phyloP scores from a whole-genome alignment of 2,888 invertebrate species.

The Baronia brevicornis region DNA sequence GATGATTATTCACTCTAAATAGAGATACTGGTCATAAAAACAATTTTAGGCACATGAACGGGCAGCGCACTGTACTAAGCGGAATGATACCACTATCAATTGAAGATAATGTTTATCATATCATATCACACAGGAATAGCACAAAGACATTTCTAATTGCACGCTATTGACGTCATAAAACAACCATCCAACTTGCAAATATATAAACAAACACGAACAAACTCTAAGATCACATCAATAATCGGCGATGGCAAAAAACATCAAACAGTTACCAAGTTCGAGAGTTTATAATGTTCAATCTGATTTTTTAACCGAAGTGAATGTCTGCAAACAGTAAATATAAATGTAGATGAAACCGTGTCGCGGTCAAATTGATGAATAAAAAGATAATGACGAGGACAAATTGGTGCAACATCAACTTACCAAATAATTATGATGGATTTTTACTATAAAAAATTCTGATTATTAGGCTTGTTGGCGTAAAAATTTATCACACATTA shows the following conservation, averaged over 20 bases:
- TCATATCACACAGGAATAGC: constrained; percentile 39
- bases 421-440: constrained; percentile 56
- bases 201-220: constrained; percentile 43
- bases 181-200: constrained; percentile 43
- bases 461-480: constrained; percentile 43
- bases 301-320: constrained; percentile 21
- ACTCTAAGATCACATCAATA: no score
- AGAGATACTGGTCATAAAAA: background rate
- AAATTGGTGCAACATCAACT: constrained; percentile 53
- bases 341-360: constrained; percentile 25
- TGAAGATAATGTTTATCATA: constrained; percentile 63
- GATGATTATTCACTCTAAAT: no score
- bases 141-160: constrained; percentile 50
- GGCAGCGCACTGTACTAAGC: constrained; percentile 27
- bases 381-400: constrained; percentile 50
- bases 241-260: no score
- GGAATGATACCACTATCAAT: constrained; percentile 45
- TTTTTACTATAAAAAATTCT: constrained; percentile 39
- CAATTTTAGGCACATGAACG: constrained; percentile 18
- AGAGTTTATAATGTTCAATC: no score
- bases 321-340: constrained; percentile 19
- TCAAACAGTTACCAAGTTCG: no score
- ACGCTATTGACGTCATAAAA: constrained; percentile 57
- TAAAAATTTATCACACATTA: constrained; percentile 61
- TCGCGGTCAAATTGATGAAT: constrained; percentile 33